phyloP scores from a whole-genome alignment of 2,888 invertebrate genomes.

The Dynastes maya region DNA sequence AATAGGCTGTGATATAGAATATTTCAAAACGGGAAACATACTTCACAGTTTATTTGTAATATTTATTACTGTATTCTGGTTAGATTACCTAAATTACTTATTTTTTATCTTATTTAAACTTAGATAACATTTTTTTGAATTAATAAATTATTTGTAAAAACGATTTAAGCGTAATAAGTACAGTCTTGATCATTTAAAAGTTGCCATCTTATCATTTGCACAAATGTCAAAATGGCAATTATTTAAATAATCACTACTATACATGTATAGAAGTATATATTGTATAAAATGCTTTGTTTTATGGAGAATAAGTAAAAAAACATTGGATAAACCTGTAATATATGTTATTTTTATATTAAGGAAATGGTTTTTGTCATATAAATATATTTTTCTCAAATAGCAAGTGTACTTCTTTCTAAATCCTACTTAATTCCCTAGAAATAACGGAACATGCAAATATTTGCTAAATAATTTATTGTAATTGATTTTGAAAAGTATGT shows the following conservation, averaged over 20 bases:
- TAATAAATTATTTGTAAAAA: too few relatives aligned
- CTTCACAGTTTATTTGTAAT: background rate
- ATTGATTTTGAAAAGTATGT: slow-evolving; percentile 5
- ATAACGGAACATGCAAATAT: background rate
- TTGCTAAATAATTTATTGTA: background rate
- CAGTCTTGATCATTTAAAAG: too few relatives aligned
- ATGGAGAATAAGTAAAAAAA: background rate
- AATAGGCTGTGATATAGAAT: slow-evolving; percentile 4
- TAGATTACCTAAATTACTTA: background rate
- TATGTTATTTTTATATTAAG: slow-evolving; percentile 22
- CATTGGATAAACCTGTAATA: background rate
- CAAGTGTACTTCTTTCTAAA: background rate
- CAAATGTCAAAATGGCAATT: background rate
- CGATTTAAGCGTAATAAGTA: too few relatives aligned
- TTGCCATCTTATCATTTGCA: background rate
- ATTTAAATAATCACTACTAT: background rate
- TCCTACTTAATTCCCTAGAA: background rate
- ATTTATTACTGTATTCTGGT: background rate
- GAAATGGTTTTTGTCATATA: slow-evolving; percentile 21
- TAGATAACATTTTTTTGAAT: background rate
- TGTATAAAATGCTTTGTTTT: background rate
- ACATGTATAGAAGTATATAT: too few relatives aligned
- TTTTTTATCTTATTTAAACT: background rate
- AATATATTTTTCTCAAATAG: background rate
- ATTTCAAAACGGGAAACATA: background rate